phyloP scores from a whole-genome alignment of 2,888 invertebrate species.

The Tipula vernalis region DNA sequence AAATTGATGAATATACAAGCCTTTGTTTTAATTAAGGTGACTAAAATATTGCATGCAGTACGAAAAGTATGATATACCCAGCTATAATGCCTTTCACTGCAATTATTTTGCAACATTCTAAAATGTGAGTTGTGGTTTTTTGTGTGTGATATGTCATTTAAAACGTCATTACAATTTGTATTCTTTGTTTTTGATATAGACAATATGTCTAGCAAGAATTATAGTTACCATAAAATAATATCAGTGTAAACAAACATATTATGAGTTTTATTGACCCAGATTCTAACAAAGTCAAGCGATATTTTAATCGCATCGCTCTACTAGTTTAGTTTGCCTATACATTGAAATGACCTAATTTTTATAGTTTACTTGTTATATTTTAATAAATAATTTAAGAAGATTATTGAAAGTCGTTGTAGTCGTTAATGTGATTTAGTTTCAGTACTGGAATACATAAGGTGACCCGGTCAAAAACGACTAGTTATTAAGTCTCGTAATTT shows the following conservation, averaged over 20 bases:
- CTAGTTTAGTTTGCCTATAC: background rate
- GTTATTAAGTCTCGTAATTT: too few relatives aligned
- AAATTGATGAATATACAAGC: background rate
- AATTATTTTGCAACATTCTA: background rate
- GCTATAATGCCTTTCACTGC: background rate
- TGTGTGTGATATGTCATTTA: background rate
- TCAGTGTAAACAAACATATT: background rate
- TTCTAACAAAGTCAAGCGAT: background rate
- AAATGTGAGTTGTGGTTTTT: background rate
- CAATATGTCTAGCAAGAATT: background rate
- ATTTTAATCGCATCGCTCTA: background rate
- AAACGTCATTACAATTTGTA: background rate
- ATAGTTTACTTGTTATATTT: too few relatives aligned
- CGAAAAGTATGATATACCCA: background rate
- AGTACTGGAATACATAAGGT: too few relatives aligned
- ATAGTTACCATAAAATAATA: background rate
- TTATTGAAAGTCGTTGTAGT: too few relatives aligned
- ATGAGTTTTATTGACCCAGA: background rate
- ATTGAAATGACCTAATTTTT: too few relatives aligned
- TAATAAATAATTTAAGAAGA: too few relatives aligned
- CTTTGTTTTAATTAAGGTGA: background rate
- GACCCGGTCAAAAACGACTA: too few relatives aligned
- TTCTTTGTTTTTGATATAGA: background rate
- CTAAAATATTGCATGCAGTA: background rate
- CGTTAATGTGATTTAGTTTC: too few relatives aligned